A percentile compares a stretch with the other conserved stretches of the same genome.
Conservation (phyloP, 2,113 vertebrate genomes). For the Eulemur macaco region DNA sequence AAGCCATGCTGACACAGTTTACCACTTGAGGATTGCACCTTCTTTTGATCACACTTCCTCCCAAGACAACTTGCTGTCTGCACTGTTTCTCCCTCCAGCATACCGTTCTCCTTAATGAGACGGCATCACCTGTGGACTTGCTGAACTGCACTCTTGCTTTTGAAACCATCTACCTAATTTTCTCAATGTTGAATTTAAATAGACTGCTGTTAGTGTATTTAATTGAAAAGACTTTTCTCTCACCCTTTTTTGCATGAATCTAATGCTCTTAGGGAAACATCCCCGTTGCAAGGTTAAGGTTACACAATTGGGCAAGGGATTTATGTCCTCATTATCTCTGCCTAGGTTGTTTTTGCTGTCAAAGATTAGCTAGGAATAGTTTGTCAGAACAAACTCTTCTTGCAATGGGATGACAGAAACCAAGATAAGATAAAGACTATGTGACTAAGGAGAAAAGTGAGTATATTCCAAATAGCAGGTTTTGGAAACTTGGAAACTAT, state of each 20-base stretch:
- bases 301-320: neutral
- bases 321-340: constrained; percentile 52
- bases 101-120: constrained; percentile 21
- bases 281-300: neutral
- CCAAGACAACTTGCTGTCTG: neutral
- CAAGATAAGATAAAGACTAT: constrained; percentile 26
- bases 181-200: constrained; percentile 19
- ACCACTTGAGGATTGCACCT: neutral
- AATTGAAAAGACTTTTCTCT: neutral
- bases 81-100: neutral
- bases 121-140: neutral
- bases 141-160: constrained; percentile 34
- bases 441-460: constrained; percentile 40
- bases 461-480: neutral
- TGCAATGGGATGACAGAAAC: neutral
- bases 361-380: constrained; percentile 44
- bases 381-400: constrained; percentile 10
- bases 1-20: neutral
- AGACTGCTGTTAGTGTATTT: constrained; percentile 36
- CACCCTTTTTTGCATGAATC: neutral
- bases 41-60: neutral
- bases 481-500: neutral
- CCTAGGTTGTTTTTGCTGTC: constrained; percentile 52
- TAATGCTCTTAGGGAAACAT: neutral
- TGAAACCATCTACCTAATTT: constrained; percentile 11